Evolutionary conservation across 2,797 vertebrate genomes (phyloP).

Genomic region (Hyperoplus lanceolatus): DNA sequence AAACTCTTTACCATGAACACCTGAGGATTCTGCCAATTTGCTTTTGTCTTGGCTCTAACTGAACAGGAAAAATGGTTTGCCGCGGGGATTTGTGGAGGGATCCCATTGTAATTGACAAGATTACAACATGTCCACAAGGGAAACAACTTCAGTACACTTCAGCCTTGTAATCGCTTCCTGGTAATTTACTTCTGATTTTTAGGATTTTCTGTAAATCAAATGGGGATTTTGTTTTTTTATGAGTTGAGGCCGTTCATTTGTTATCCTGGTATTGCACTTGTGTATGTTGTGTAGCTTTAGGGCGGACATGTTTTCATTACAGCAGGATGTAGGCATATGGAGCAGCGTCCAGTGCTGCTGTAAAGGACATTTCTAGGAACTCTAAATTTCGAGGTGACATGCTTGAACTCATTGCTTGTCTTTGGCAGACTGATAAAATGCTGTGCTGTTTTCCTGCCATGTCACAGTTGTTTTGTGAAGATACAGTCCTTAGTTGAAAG

Average conservation of each 20-base stretch:
- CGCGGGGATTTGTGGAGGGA: constrained; percentile 38
- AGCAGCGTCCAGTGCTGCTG: constrained; percentile 12
- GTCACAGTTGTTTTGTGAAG: neutral
- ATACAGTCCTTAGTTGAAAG: neutral
- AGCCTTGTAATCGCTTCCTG: constrained; percentile 37
- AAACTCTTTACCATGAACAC: constrained; percentile 21
- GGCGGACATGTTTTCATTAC: constrained; percentile 57
- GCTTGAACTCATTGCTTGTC: constrained; percentile 12
- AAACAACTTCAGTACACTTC: constrained; percentile 30
- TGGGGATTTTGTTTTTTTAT: constrained; percentile 78
- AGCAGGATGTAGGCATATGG: constrained; percentile 24
- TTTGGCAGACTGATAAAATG: neutral
- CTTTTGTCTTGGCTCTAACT: constrained; percentile 16
- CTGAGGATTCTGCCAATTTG: constrained; percentile 16
- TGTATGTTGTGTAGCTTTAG: constrained; percentile 43
- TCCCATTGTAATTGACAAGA: constrained; percentile 57
- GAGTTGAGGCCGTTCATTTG: constrained; percentile 37
- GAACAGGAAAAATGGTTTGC: constrained; percentile 35
- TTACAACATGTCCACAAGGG: constrained; percentile 42
- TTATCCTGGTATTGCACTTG: constrained; percentile 29
- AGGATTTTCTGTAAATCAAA: constrained; percentile 76
- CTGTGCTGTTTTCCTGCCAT: neutral
- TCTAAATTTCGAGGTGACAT: constrained; percentile 22
- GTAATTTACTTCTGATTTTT: constrained; percentile 57
- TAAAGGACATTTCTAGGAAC: constrained; percentile 18